phyloP scores from a whole-genome alignment of 2,797 vertebrate genomes.

The Cygnus olor region DNA sequence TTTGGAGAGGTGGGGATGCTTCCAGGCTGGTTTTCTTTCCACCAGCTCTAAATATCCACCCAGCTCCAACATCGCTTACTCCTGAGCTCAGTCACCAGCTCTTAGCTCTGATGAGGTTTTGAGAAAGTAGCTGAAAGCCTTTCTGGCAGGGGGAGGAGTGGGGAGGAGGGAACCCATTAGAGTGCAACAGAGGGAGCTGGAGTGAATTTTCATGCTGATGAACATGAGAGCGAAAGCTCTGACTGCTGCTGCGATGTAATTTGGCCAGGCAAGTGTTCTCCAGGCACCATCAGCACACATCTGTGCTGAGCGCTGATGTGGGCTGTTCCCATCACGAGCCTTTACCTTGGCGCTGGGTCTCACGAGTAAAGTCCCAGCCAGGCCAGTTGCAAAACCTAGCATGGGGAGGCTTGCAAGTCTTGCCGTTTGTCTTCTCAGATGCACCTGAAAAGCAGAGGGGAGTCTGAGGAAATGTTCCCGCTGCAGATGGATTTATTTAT shows the following conservation, averaged over 20 bases:
- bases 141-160: neutral
- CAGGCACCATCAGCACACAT: neutral
- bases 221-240: conserved; percentile 5
- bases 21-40: neutral
- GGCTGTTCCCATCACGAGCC: neutral
- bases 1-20: neutral
- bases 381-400: neutral
- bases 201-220: conserved; percentile 31
- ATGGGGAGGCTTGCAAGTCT: neutral
- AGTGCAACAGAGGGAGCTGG: neutral
- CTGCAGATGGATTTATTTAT: neutral
- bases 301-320: neutral
- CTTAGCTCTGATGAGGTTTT: neutral
- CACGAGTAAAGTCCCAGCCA: neutral
- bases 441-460: neutral
- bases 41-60: neutral
- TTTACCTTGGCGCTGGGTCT: neutral
- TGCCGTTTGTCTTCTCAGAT: neutral
- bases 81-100: neutral
- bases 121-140: neutral
- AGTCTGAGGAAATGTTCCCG: neutral
- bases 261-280: conserved; percentile 1
- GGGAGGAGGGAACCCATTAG: neutral
- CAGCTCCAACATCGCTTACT: neutral
- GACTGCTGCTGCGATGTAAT: neutral